These are phyloP conservation scores for Sceloporus undulatus DNA, from an alignment of 2,113 vertebrate species.

Conservation along the genomic window DNA sequence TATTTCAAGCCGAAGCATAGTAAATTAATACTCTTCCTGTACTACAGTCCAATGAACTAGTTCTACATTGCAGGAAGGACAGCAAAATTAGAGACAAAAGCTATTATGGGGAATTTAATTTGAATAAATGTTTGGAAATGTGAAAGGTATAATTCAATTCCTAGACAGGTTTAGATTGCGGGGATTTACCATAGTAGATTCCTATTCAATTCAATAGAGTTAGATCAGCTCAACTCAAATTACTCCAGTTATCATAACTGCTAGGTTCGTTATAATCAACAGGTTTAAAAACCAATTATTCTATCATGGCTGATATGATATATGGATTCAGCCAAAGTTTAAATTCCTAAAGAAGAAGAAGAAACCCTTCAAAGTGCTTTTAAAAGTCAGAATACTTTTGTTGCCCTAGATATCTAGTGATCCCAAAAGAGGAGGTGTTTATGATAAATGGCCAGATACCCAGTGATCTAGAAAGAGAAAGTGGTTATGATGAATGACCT, in stretches of 20 bases:
- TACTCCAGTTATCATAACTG: neutral
- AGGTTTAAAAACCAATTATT: neutral
- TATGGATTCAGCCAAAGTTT: constrained; percentile 13
- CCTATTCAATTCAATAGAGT: neutral
- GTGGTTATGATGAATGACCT: constrained; percentile 31
- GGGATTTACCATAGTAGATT: neutral
- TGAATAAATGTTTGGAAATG: neutral
- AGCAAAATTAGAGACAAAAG: neutral
- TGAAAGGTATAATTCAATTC: neutral
- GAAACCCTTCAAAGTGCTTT: neutral
- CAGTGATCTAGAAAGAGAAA: constrained; percentile 30
- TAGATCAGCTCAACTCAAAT: neutral
- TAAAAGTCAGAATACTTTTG: constrained; percentile 21
- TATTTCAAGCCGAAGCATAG: neutral
- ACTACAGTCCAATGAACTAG: neutral
- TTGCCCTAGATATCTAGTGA: constrained; percentile 33
- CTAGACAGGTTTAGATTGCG: neutral
- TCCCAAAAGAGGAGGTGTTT: constrained; percentile 14
- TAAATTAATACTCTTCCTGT: neutral
- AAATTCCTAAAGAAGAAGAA: neutral
- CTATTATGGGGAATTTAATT: neutral
- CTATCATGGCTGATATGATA: neutral
- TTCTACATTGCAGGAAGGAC: neutral
- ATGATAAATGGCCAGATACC: constrained; percentile 37
- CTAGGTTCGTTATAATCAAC: constrained; percentile 1